Conservation (phyloP, 2,888 invertebrate species). For the Quadriops clusia region DNA sequence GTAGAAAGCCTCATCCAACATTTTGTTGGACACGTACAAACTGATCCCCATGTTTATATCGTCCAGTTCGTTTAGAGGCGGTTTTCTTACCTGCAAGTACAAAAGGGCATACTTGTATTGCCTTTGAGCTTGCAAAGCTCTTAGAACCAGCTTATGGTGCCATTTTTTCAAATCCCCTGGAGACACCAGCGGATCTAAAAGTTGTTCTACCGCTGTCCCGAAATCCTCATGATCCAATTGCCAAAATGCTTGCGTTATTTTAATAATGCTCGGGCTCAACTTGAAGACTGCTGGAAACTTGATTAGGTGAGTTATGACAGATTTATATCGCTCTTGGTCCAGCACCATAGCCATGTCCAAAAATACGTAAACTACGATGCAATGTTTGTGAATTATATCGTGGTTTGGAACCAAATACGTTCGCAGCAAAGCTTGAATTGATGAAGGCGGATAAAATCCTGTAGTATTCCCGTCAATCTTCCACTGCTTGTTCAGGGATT, state of each 20-base stretch:
- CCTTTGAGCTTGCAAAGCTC: constrained; percentile 53
- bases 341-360: constrained; percentile 66
- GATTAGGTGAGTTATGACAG: constrained; percentile 57
- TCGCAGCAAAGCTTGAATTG: constrained; percentile 64
- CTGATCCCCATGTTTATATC: constrained; percentile 47
- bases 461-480: constrained; percentile 48
- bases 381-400: constrained; percentile 60
- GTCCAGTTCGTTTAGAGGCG: constrained; percentile 25
- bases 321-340: constrained; percentile 48
- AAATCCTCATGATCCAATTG: constrained; percentile 77
- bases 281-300: constrained; percentile 74
- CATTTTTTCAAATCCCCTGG: constrained; percentile 47
- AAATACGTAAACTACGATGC: constrained; percentile 67
- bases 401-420: constrained; percentile 60
- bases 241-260: constrained; percentile 81
- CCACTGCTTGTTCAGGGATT: constrained; percentile 49
- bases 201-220: constrained; percentile 54
- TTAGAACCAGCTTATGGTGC: constrained; percentile 61
- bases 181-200: constrained; percentile 50
- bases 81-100: constrained; percentile 48
- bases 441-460: constrained; percentile 75
- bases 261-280: constrained; percentile 59
- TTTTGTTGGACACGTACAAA: constrained; percentile 49
- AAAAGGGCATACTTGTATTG: constrained; percentile 58
- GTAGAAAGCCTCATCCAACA: constrained; percentile 54